Percentiles rank a stretch among this genome's conserved stretches.
Conservation (phyloP, 92 coral and sea anemone species). For the Heteractis magnifica region DNA sequence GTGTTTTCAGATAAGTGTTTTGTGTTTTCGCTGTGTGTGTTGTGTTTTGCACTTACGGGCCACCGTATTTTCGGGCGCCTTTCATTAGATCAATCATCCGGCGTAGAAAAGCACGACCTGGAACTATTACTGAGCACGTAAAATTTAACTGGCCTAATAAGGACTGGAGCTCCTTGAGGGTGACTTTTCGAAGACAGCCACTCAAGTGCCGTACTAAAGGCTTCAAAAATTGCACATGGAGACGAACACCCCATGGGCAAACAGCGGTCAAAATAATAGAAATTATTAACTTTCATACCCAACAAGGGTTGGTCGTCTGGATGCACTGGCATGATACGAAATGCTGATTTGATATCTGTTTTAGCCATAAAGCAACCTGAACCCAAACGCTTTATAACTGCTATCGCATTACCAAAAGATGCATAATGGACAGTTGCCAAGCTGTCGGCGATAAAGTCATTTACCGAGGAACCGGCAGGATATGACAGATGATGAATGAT, state of each 20-base stretch:
- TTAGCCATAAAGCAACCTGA: constrained; percentile 35
- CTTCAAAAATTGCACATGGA: constrained; percentile 23
- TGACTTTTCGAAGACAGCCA: constrained; percentile 33
- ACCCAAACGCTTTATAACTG: constrained; percentile 19
- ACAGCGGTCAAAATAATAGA: constrained; percentile 35
- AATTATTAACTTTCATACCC: constrained; percentile 37
- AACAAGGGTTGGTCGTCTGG: constrained; percentile 26
- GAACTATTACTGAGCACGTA: constrained; percentile 27
- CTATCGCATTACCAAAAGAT: constrained; percentile 29
- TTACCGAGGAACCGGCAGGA: constrained; percentile 20
- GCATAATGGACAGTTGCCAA: constrained; percentile 28
- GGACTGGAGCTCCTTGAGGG: constrained; percentile 33
- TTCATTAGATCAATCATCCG: constrained; percentile 36
- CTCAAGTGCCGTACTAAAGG: constrained; percentile 11
- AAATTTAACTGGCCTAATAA: constrained; percentile 32
- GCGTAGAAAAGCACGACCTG: constrained; percentile 38
- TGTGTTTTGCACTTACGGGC: too few species aligned
- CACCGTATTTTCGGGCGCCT: constrained; percentile 20
- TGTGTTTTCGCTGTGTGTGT: too few species aligned
- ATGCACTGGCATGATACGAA: constrained; percentile 37
- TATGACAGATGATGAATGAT: constrained; percentile 35
- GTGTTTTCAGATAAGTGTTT: too few species aligned
- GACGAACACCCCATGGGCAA: constrained; percentile 33
- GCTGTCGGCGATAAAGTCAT: constrained; percentile 29
- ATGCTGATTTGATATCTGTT: constrained; percentile 2